Evolutionary conservation across 30 jellyfish, hydroid and myxozoan genomes (phyloP).

Genomic region (Aurelia coerulea): DNA sequence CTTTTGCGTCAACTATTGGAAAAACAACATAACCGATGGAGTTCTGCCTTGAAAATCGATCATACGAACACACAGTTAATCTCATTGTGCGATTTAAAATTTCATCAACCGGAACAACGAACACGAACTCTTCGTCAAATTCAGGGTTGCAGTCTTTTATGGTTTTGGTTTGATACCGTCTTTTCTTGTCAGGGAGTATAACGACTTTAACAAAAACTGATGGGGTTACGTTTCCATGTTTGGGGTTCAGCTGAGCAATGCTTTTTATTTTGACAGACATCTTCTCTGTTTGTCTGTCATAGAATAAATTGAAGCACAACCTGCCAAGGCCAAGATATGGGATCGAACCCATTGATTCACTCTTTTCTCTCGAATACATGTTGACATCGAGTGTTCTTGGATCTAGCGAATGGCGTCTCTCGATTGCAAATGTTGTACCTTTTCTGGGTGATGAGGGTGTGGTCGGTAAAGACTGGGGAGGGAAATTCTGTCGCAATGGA

Average conservation of each 20-base stretch:
- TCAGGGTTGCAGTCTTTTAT: constrained; percentile 81
- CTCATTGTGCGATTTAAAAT: constrained; percentile 62
- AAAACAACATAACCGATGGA: constrained; percentile 84
- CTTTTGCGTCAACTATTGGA: constrained; percentile 70
- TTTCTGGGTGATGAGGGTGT: constrained; percentile 53
- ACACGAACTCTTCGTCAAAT: constrained; percentile 85
- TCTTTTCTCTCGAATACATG: constrained; percentile 76
- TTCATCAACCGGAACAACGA: constrained; percentile 73
- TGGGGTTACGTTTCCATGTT: constrained; percentile 65
- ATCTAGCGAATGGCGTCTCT: constrained; percentile 73
- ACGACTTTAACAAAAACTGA: constrained; percentile 74
- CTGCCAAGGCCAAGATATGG: constrained; percentile 89
- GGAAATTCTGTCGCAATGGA: constrained; percentile 41
- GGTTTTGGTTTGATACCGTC: constrained; percentile 81
- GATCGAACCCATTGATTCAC: constrained; percentile 63
- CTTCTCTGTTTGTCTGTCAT: constrained; percentile 74
- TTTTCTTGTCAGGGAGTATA: constrained; percentile 88
- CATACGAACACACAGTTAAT: constrained; percentile 85
- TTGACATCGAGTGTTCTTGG: constrained; percentile 77
- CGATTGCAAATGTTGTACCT: neutral
- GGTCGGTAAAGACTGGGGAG: constrained; percentile 49
- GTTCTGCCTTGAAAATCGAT: constrained; percentile 88
- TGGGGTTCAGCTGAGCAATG: constrained; percentile 61
- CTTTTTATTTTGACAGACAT: constrained; percentile 54
- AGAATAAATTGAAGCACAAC: constrained; percentile 59